A percentile compares a stretch with the other conserved stretches of the same genome.
phyloP scores from a whole-genome alignment of 2,888 invertebrate species.

The Lasioglossum pauxillum region DNA sequence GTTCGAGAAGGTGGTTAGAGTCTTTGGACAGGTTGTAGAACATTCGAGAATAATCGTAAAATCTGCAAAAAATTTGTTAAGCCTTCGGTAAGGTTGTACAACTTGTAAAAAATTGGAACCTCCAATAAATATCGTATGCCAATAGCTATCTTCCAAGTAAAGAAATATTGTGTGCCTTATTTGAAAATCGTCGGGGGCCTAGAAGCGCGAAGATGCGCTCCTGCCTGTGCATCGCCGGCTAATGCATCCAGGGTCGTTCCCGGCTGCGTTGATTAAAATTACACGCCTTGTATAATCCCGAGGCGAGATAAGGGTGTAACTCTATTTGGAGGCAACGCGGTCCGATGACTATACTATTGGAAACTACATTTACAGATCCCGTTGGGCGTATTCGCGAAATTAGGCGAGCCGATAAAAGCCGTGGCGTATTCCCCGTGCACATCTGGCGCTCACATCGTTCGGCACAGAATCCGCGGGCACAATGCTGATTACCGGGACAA shows the following conservation, averaged over 20 bases:
- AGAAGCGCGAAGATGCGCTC: not conserved
- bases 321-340: not conserved
- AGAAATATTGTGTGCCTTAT: too few species aligned
- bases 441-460: slow-evolving; percentile 69
- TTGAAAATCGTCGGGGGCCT: not conserved
- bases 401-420: slow-evolving; percentile 37
- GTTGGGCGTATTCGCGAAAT: slow-evolving; percentile 34
- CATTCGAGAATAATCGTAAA: not conserved
- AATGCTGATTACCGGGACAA: slow-evolving; percentile 77
- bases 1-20: not conserved
- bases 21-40: not conserved
- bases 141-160: too few species aligned
- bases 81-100: too few species aligned
- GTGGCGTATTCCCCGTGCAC: slow-evolving; percentile 54
- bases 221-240: not conserved
- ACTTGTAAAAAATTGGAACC: not conserved
- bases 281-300: slow-evolving; percentile 4
- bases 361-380: slow-evolving; percentile 15
- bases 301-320: slow-evolving; percentile 16
- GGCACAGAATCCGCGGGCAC: slow-evolving; percentile 66
- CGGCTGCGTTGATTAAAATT: slow-evolving; percentile 18
- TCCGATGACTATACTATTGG: slow-evolving; percentile 13
- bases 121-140: too few species aligned
- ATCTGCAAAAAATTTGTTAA: too few species aligned
- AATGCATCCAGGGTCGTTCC: not conserved